Conservation (phyloP, 2,888 invertebrate species). For the Uropetala carovei region DNA sequence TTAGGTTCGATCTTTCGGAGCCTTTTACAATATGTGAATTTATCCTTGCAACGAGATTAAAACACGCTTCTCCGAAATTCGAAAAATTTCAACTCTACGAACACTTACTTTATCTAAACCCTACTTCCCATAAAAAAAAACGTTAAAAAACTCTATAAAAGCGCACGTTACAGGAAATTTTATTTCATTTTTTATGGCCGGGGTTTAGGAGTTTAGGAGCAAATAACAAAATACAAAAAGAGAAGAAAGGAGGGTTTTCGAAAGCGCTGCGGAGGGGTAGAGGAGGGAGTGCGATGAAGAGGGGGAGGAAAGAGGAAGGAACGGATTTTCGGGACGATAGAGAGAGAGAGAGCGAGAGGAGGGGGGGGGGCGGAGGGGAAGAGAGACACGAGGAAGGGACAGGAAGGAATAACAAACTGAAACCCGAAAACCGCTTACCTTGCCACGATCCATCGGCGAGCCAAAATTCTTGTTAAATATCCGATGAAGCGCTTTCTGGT, state of each 20-base stretch:
- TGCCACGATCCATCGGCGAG: slow-evolving; percentile 64
- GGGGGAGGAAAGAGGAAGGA: background rate
- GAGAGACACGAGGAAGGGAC: background rate
- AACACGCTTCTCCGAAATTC: no score
- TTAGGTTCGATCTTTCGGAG: no score
- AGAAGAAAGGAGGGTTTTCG: background rate
- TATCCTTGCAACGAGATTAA: no score
- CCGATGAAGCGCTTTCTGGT: slow-evolving; percentile 61
- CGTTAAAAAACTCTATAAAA: no score
- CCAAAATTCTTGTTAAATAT: slow-evolving; percentile 63
- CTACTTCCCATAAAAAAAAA: no score
- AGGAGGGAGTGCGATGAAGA: background rate
- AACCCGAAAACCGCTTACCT: slow-evolving; percentile 61
- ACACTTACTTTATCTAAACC: no score
- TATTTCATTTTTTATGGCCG: no score
- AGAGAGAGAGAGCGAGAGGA: background rate
- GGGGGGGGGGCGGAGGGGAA: background rate
- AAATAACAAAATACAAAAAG: background rate
- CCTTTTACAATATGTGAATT: no score
- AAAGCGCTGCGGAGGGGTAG: background rate
- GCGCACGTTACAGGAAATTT: no score
- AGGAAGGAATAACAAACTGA: slow-evolving; percentile 60
- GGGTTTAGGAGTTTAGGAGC: background rate
- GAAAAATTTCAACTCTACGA: no score
- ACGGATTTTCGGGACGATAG: background rate